Conservation (phyloP, 2,113 vertebrate genomes). For the Jaculus jaculus region DNA sequence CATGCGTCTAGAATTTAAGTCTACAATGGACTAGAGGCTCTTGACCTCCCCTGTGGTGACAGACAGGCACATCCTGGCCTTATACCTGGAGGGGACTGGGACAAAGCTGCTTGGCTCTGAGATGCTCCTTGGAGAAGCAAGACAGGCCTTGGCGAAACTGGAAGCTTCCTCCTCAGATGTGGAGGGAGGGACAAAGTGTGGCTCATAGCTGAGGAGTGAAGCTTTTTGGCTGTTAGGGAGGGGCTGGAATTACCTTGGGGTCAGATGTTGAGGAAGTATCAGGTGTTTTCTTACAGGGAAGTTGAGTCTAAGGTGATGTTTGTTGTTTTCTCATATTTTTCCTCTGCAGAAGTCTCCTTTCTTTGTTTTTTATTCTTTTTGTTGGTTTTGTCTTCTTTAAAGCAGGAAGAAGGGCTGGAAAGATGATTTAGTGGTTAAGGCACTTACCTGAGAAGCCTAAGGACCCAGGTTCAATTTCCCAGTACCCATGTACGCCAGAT, state of each 20-base stretch:
- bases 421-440: too few species aligned
- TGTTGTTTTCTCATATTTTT: conserved; percentile 44
- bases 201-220: not conserved
- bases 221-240: not conserved
- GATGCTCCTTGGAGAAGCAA: not conserved
- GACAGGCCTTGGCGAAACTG: not conserved
- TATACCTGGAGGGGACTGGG: not conserved
- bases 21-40: not conserved
- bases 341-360: conserved; percentile 2
- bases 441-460: too few species aligned
- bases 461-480: too few species aligned
- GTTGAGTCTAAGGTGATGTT: conserved; percentile 10
- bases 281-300: conserved; percentile 2
- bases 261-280: not conserved
- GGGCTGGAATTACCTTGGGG: not conserved
- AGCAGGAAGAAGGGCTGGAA: too few species aligned
- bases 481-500: too few species aligned
- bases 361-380: conserved; percentile 52
- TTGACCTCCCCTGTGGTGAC: not conserved
- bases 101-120: not conserved
- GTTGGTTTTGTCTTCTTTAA: conserved; percentile 51
- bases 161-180: too few species aligned
- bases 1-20: too few species aligned
- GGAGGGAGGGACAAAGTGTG: too few species aligned
- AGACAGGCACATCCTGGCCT: not conserved